phyloP scores from a whole-genome alignment of 2,888 invertebrate genomes.

The Drosophila mercatorum region DNA sequence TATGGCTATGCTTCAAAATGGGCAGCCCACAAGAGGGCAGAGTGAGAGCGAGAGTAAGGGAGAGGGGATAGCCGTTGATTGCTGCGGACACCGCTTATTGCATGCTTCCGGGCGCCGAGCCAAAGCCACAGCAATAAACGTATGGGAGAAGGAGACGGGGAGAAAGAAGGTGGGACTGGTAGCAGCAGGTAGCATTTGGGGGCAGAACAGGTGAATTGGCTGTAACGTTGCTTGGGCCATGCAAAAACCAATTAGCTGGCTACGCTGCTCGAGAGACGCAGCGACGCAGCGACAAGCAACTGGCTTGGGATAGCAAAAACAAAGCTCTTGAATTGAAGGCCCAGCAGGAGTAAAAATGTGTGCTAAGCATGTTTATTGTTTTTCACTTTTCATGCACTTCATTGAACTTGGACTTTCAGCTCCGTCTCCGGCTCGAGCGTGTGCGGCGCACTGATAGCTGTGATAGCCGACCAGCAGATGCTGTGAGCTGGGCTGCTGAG shows the following conservation, averaged over 20 bases:
- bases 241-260: conserved; percentile 68
- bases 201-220: conserved; percentile 31
- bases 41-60: too few relatives aligned
- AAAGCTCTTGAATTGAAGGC: conserved; percentile 57
- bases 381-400: conserved; percentile 74
- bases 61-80: conserved; percentile 60
- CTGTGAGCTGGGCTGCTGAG: conserved; percentile 11
- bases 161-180: background rate
- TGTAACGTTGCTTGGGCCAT: conserved; percentile 43
- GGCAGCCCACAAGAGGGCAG: conserved; percentile 17
- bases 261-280: conserved; percentile 11
- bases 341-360: conserved; percentile 25
- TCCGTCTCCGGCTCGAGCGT: background rate
- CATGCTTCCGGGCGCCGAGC: conserved; percentile 59
- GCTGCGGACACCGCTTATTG: conserved; percentile 67
- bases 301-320: conserved; percentile 40
- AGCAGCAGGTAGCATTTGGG: conserved; percentile 14
- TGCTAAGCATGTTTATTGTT: conserved; percentile 75
- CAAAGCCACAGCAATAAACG: conserved; percentile 49
- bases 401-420: conserved; percentile 53
- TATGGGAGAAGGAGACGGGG: background rate
- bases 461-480: conserved; percentile 20
- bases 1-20: conserved; percentile 71
- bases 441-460: conserved; percentile 27
- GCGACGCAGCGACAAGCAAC: conserved; percentile 9